Percentiles rank a stretch among this genome's conserved stretches.
phyloP scores from a whole-genome alignment of 1,140 invertebrate species.

The Sarcophaga bullata region DNA sequence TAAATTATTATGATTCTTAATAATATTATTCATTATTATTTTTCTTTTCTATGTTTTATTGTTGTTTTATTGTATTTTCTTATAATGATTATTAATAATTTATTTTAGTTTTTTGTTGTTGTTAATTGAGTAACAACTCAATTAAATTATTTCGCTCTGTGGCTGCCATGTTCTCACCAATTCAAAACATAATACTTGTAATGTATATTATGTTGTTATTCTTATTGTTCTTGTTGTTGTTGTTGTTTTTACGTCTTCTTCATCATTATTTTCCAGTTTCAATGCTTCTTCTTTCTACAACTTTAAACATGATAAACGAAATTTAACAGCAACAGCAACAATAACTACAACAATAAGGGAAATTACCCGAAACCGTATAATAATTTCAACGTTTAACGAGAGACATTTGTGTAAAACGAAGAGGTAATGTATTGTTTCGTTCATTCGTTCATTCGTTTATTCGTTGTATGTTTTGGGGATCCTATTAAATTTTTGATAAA shows the following conservation, averaged over 20 bases:
- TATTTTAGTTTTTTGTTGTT: background rate
- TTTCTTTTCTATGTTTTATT: too few relatives aligned
- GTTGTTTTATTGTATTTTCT: background rate
- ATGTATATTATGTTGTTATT: background rate
- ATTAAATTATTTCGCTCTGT: background rate
- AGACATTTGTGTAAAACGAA: background rate
- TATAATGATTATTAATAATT: conserved; percentile 10
- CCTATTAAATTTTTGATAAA: conserved; percentile 27
- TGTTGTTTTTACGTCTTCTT: background rate
- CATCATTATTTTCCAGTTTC: too few relatives aligned
- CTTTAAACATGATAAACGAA: background rate
- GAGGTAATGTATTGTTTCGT: background rate
- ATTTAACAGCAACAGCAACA: background rate
- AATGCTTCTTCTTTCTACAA: background rate
- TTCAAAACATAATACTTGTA: background rate
- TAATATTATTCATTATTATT: too few relatives aligned
- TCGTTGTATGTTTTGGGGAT: background rate
- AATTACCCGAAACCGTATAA: too few relatives aligned
- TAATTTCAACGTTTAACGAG: background rate
- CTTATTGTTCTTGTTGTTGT: background rate
- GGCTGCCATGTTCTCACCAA: background rate
- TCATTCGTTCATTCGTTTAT: background rate
- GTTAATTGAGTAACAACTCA: background rate
- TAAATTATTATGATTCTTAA: too few relatives aligned
- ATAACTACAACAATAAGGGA: too few relatives aligned